Evolutionary conservation across 1,140 invertebrate species (phyloP), one percentile per base, ranked within the genome.

Genomic region (Tribolium castaneum): DNA sequence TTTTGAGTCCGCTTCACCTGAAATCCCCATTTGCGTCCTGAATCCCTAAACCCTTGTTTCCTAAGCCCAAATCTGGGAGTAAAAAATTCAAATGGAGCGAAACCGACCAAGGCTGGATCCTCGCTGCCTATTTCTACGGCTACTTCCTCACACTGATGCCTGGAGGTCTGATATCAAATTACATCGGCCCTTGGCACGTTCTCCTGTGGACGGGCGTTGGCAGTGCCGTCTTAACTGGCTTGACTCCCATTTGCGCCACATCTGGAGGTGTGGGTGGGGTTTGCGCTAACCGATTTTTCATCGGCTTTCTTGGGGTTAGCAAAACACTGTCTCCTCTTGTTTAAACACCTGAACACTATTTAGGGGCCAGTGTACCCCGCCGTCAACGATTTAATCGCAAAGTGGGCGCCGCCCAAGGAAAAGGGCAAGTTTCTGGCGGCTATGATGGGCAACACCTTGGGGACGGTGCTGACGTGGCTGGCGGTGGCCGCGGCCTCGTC

Each of bases 401-500:
- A 90, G 81, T 94, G 93, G 93, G 90, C 91, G 0, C 93, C 92
- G 7, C 92, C 92, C 6, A 89, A 88, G 16, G 92, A 94, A 80
- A 93, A 93, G 84, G 93, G 92, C 66, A 93, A 93, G 86, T 94
- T 94, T 82, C 88, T 93, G 1, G 92, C 92, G 83, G 90, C 92
- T 7, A 88, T 93, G 84, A 88, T 92, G 91, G 93, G 93, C 4
- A 92, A 92, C 1, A 91, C 93, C 0, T 91, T 95, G 19, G 94
- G 94, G 14, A 94, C 93, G 0, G 91, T 94, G 1, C 89, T 95
- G 12, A 93, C 93, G 1, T 92, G 93, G 88, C 89, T 92, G 0
- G 83, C 94, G 0, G 91, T 92, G 70, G 92, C 92, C 7, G 86
- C 89, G 1, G 86, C 93, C 3, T 92, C 91, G 49, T 90, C 90